Percentiles rank a stretch among this genome's conserved stretches.
These are phyloP conservation scores for Diuraphis noxia DNA, from an alignment of 1,140 invertebrate species.

Conservation along the genomic window DNA sequence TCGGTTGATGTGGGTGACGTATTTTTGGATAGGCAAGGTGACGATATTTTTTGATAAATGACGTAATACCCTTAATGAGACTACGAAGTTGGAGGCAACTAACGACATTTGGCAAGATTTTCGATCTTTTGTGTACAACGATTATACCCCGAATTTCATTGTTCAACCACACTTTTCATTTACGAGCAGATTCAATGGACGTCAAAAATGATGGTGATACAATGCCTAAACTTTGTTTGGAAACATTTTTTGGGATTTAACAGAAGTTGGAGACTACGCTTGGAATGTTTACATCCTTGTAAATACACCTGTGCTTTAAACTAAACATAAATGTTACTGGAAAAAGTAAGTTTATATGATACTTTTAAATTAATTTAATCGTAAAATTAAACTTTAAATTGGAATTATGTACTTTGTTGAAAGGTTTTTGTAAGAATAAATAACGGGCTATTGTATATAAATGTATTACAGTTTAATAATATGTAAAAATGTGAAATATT, in stretches of 20 bases:
- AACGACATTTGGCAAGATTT: constrained; percentile 54
- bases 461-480: not conserved
- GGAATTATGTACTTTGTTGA: not conserved
- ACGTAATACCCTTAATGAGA: constrained; percentile 45
- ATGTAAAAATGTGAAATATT: not conserved
- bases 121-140: constrained; percentile 49
- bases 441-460: not conserved
- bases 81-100: constrained; percentile 29
- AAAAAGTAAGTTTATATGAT: not conserved
- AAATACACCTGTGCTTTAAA: not conserved
- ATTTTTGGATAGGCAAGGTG: constrained; percentile 42
- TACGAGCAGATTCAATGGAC: constrained; percentile 40
- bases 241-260: constrained; percentile 43
- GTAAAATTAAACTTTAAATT: constrained; percentile 12
- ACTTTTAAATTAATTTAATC: constrained; percentile 12
- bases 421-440: not conserved
- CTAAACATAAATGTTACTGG: not conserved
- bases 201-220: constrained; percentile 27
- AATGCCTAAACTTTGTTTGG: constrained; percentile 29
- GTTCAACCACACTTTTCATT: constrained; percentile 38
- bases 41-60: constrained; percentile 51
- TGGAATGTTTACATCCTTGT: constrained; percentile 6
- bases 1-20: constrained; percentile 19
- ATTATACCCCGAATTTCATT: constrained; percentile 44
- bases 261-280: not conserved